A percentile compares a stretch with the other conserved stretches of the same genome.
Evolutionary conservation across 2,113 vertebrate species (phyloP).

Genomic region (Hippocampus abdominalis): DNA sequence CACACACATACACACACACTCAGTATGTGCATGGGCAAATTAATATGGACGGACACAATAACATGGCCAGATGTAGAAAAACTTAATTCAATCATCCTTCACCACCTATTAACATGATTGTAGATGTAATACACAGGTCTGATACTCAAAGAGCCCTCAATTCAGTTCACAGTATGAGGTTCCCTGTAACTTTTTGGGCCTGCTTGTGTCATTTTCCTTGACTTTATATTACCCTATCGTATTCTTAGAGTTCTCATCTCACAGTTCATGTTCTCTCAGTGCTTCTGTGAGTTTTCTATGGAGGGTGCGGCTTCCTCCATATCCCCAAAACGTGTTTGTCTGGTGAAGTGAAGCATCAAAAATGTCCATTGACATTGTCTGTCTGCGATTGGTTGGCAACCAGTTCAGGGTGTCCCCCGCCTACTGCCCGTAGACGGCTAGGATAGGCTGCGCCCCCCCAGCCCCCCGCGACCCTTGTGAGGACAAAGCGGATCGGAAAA

Average conservation of each 20-base stretch:
- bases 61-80: conserved; percentile 11
- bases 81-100: conserved; percentile 9
- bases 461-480: not conserved
- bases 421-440: not conserved
- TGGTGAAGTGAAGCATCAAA: no score
- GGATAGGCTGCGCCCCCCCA: not conserved
- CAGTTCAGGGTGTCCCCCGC: no score
- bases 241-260: not conserved
- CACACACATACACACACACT: conserved; percentile 18
- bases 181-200: not conserved
- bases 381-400: no score
- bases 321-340: no score
- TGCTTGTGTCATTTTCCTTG: not conserved
- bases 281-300: no score
- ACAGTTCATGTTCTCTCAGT: not conserved
- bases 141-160: conserved; percentile 9
- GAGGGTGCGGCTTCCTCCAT: no score
- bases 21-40: conserved; percentile 12
- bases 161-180: not conserved
- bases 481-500: not conserved
- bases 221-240: not conserved
- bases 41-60: conserved; percentile 9
- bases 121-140: not conserved
- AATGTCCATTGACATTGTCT: no score
- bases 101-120: not conserved